Conservation (phyloP, 1,140 invertebrate genomes). For the Battus philenor region DNA sequence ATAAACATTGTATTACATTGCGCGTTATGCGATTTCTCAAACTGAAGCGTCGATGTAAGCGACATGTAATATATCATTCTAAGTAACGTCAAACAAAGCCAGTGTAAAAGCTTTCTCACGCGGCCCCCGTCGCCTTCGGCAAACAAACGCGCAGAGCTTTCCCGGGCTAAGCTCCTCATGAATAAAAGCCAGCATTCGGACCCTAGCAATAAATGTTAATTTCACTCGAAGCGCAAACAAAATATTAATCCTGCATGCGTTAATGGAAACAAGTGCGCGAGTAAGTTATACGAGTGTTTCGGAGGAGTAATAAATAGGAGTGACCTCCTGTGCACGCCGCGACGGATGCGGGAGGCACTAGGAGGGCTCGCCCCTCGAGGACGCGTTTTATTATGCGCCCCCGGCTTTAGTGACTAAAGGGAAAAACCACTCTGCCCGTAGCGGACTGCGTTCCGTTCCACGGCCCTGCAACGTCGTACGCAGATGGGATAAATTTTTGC, state of each 20-base stretch:
- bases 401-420: slow-evolving; percentile 43
- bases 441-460: slow-evolving; percentile 35
- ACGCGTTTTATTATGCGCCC: slow-evolving; percentile 51
- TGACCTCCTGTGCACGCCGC: slow-evolving; percentile 43
- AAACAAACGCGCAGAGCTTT: slow-evolving; percentile 66
- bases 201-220: slow-evolving; percentile 72
- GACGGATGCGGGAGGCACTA: slow-evolving; percentile 26
- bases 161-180: slow-evolving; percentile 65
- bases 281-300: slow-evolving; percentile 56
- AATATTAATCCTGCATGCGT: slow-evolving; percentile 68
- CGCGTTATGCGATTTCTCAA: slow-evolving; percentile 42
- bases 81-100: slow-evolving; percentile 60
- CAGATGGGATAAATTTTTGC: slow-evolving; percentile 27
- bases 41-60: slow-evolving; percentile 59
- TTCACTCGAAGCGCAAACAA: slow-evolving; percentile 66
- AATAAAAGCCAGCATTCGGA: slow-evolving; percentile 65
- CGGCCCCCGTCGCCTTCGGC: slow-evolving; percentile 47
- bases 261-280: slow-evolving; percentile 66
- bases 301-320: slow-evolving; percentile 64
- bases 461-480: slow-evolving; percentile 19
- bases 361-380: slow-evolving; percentile 23
- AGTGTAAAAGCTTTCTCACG: slow-evolving; percentile 69
- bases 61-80: slow-evolving; percentile 69
- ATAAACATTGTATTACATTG: slow-evolving; percentile 51
- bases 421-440: slow-evolving; percentile 47